A percentile compares a stretch with the other conserved stretches of the same genome.
Evolutionary conservation across 2,797 vertebrate species (phyloP).

Genomic region (Amazonetta brasiliensis): DNA sequence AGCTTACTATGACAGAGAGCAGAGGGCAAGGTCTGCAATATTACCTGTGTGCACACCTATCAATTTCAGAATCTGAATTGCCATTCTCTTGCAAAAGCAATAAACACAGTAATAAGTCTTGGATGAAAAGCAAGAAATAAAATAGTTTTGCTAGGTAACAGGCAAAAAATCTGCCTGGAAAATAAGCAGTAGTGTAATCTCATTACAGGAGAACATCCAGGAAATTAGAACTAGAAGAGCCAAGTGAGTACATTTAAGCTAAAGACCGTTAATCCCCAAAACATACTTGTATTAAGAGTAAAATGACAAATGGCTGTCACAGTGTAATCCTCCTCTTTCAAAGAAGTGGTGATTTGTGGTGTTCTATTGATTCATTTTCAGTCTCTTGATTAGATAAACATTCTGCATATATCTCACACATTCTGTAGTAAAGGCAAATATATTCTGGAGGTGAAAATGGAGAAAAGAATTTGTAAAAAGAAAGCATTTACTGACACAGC

Average conservation of each 20-base stretch:
- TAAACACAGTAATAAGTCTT: conserved; percentile 51
- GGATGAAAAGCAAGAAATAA: conserved; percentile 51
- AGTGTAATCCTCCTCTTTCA: background rate
- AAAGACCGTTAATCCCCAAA: background rate
- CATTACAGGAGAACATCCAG: conserved; percentile 26
- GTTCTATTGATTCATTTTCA: background rate
- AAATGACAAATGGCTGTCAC: background rate
- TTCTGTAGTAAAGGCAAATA: background rate
- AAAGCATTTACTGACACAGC: background rate
- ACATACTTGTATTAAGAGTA: background rate
- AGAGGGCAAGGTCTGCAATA: conserved; percentile 33
- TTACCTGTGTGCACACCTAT: conserved; percentile 30
- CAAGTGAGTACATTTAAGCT: background rate
- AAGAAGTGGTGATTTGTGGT: background rate
- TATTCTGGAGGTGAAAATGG: background rate
- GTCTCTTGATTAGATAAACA: background rate
- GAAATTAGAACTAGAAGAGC: conserved; percentile 51
- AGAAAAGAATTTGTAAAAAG: background rate
- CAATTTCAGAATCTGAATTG: conserved; percentile 57
- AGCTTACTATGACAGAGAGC: background rate
- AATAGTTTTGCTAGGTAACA: conserved; percentile 28
- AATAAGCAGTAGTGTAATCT: background rate
- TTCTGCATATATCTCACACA: background rate
- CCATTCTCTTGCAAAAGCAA: conserved; percentile 51
- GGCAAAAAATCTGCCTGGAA: conserved; percentile 5